Percentiles rank a stretch among this genome's conserved stretches.
Evolutionary conservation across 2,888 invertebrate species (phyloP).

Genomic region (Escarpia spicata): DNA sequence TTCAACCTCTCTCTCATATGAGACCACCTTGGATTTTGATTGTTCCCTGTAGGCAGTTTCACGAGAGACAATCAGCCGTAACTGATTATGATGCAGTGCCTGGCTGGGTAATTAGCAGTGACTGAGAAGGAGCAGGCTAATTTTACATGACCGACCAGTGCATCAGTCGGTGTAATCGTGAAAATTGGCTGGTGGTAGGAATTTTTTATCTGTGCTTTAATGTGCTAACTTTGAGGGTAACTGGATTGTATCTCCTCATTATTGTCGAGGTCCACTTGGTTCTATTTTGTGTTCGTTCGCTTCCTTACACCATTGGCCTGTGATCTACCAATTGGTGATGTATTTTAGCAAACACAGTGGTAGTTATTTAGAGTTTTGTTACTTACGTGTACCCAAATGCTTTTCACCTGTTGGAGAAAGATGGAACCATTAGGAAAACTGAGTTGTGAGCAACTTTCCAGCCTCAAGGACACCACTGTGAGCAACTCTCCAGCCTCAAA

Average conservation of each 20-base stretch:
- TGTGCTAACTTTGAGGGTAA: background rate
- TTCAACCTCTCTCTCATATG: background rate
- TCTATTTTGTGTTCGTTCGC: background rate
- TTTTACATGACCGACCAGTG: background rate
- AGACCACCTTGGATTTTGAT: constrained; percentile 23
- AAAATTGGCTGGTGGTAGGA: constrained; percentile 17
- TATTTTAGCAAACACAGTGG: background rate
- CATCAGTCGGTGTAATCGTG: background rate
- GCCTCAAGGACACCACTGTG: too few species aligned
- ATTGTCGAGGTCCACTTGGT: background rate
- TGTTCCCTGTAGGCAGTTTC: constrained; percentile 10
- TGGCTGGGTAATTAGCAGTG: constrained; percentile 18
- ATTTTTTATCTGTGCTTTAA: background rate
- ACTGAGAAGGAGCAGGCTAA: constrained; percentile 17
- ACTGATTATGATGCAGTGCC: constrained; percentile 21
- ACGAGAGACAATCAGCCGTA: constrained; percentile 17
- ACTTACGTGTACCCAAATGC: too few species aligned
- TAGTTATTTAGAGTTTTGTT: background rate
- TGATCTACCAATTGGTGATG: background rate
- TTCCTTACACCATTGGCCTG: too few species aligned
- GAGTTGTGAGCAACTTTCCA: too few species aligned
- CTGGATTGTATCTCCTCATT: background rate
- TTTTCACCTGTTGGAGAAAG: too few species aligned
- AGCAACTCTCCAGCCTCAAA: too few species aligned
- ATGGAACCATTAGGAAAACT: too few species aligned